Conservation (phyloP, 2,113 vertebrate species). For the Dasyornis broadbenti region DNA sequence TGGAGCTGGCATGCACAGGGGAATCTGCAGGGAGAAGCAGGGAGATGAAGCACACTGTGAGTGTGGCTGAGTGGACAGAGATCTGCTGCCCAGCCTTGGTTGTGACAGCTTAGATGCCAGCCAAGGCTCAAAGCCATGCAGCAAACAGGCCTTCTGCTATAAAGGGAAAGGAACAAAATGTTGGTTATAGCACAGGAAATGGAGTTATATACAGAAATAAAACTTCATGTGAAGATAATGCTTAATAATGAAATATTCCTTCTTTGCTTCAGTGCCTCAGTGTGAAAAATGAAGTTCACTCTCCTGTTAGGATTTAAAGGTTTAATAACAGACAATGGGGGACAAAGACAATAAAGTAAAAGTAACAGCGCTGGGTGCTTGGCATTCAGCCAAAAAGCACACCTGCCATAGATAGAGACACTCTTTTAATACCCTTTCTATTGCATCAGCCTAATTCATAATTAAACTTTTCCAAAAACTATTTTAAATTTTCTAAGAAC, state of each 20-base stretch:
- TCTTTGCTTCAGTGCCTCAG: background rate
- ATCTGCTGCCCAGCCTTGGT: background rate
- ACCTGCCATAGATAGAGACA: too few relatives aligned
- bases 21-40: conserved; percentile 53
- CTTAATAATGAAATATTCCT: background rate
- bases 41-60: background rate
- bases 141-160: background rate
- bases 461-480: too few relatives aligned
- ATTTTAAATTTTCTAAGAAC: too few relatives aligned
- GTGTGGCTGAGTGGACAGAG: fast-evolving
- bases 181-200: background rate
- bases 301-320: too few relatives aligned
- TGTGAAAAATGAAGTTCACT: too few relatives aligned
- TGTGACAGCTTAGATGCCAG: background rate
- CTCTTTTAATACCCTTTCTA: too few relatives aligned
- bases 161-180: background rate
- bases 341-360: too few relatives aligned
- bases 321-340: too few relatives aligned
- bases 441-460: too few relatives aligned
- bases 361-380: too few relatives aligned
- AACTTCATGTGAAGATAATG: background rate
- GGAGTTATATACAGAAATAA: background rate
- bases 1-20: conserved; percentile 55
- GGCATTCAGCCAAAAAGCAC: too few relatives aligned
- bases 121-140: background rate